Evolutionary conservation across 1,140 invertebrate genomes (phyloP).

Genomic region (Mylabris phalerata): DNA sequence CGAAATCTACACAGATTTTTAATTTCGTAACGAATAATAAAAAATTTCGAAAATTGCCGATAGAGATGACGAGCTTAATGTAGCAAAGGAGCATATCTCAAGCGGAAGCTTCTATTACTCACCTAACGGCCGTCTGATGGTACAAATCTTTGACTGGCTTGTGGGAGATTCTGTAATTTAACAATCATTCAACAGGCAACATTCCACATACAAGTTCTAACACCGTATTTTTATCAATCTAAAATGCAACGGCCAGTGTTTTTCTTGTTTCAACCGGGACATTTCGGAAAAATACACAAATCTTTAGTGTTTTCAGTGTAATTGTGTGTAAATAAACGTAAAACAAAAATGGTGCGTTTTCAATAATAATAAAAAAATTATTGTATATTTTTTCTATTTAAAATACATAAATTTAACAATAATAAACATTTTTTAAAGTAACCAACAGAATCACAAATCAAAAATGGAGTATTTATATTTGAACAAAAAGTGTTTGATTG

Average conservation of each 20-base stretch:
- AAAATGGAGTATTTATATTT: constrained; percentile 17
- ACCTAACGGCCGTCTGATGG: constrained; percentile 32
- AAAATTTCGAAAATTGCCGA: too few species aligned
- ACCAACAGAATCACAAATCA: constrained; percentile 21
- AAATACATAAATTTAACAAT: constrained; percentile 20
- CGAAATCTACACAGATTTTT: constrained; percentile 35
- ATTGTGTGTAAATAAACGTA: background rate
- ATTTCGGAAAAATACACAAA: background rate
- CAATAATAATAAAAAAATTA: constrained; percentile 11
- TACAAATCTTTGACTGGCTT: constrained; percentile 21
- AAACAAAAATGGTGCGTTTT: background rate
- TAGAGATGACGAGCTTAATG: background rate
- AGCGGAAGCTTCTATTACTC: constrained; percentile 22
- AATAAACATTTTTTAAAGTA: constrained; percentile 21
- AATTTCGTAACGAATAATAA: too few species aligned
- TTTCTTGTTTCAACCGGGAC: too few species aligned
- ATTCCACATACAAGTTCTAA: constrained; percentile 38
- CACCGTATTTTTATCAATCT: constrained; percentile 11
- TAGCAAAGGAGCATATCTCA: background rate
- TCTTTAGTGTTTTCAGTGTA: background rate
- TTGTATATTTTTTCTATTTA: constrained; percentile 3
- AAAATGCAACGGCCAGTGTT: constrained; percentile 10
- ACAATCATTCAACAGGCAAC: constrained; percentile 40
- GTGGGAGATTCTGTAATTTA: constrained; percentile 31
- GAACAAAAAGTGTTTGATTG: constrained; percentile 5